Percentiles rank a stretch among this genome's conserved stretches.
Conservation (phyloP, 2,797 vertebrate species). For the Gambusia yucatana region DNA sequence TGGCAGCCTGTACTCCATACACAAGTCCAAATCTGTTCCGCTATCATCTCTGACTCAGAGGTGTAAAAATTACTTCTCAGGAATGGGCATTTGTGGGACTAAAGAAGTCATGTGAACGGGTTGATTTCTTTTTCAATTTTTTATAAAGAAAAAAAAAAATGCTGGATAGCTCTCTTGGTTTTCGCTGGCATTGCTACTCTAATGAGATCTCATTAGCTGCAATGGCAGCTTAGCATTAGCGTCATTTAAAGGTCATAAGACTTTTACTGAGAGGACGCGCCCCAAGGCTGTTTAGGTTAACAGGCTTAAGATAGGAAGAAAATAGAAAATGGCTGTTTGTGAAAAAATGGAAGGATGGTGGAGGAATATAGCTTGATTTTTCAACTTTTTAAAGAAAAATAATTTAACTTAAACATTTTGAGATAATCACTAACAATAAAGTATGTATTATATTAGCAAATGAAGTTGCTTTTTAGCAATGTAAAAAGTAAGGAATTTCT, state of each 20-base stretch:
- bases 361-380: no score
- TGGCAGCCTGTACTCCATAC: background rate
- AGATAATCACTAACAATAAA: no score
- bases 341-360: constrained; percentile 6
- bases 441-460: no score
- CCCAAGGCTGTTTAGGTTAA: constrained; percentile 46
- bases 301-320: constrained; percentile 29
- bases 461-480: background rate
- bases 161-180: background rate
- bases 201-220: constrained; percentile 59
- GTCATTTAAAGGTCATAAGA: constrained; percentile 60
- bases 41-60: background rate
- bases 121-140: background rate
- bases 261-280: constrained; percentile 40
- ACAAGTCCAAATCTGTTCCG: background rate
- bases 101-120: background rate
- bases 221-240: constrained; percentile 47
- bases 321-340: constrained; percentile 22
- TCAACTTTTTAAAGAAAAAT: no score
- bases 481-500: background rate
- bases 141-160: background rate
- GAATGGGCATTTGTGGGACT: background rate
- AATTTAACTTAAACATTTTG: no score
- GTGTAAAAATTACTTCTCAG: background rate
- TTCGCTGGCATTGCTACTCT: constrained; percentile 44